phyloP scores from a whole-genome alignment of 1,140 invertebrate species.

The Octopus sinensis region DNA sequence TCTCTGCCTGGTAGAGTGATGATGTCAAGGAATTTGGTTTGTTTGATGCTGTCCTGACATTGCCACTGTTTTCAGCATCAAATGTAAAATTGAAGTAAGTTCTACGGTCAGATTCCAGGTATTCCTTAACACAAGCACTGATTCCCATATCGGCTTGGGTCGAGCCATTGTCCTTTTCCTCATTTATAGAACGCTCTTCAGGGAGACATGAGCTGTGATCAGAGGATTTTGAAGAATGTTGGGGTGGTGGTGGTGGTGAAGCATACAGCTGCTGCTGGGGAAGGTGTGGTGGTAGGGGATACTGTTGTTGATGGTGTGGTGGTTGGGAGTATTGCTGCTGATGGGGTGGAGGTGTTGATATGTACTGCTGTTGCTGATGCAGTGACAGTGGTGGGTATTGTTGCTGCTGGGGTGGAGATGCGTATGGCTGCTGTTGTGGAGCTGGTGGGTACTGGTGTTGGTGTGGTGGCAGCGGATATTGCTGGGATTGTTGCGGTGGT shows the following conservation, averaged over 20 bases:
- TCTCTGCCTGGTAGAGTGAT: conserved; percentile 1
- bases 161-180: too few relatives aligned
- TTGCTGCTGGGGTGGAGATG: conserved; percentile 19
- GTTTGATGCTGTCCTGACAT: conserved; percentile 6
- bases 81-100: conserved; percentile 46
- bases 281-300: background rate
- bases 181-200: too few relatives aligned
- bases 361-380: background rate
- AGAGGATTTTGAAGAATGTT: background rate
- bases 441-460: background rate
- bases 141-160: conserved; percentile 11
- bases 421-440: conserved; percentile 11
- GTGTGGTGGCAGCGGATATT: background rate
- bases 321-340: background rate
- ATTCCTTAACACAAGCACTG: conserved; percentile 31
- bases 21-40: conserved; percentile 28
- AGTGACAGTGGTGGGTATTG: background rate
- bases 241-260: background rate
- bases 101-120: conserved; percentile 36
- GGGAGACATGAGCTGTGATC: too few relatives aligned
- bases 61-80: conserved; percentile 32
- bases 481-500: conserved; percentile 18
- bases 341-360: background rate
- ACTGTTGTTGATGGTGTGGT: background rate
- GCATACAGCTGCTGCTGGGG: background rate